A percentile compares a stretch with the other conserved stretches of the same genome.
Evolutionary conservation across 2,797 vertebrate species (phyloP).

Genomic region (Trachurus trachurus): DNA sequence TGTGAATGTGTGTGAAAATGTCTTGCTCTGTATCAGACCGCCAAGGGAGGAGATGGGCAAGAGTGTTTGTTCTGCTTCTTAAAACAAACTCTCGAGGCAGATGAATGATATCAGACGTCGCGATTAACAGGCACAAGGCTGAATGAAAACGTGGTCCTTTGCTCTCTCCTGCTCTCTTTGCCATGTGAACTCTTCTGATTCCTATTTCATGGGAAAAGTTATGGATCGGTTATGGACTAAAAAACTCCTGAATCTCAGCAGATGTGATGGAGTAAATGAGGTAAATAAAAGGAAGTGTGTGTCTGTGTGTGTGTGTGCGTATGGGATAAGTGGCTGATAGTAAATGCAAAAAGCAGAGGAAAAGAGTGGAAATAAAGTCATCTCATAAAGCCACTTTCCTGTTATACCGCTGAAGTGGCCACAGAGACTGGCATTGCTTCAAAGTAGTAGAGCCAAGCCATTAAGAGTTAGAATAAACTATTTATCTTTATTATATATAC

Average conservation of each 20-base stretch:
- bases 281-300: slow-evolving; percentile 25
- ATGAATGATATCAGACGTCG: slow-evolving; percentile 81
- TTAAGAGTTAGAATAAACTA: slow-evolving; percentile 82
- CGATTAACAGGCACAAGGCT: slow-evolving; percentile 75
- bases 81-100: slow-evolving; percentile 82
- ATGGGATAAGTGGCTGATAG: neutral
- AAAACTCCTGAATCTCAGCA: neutral
- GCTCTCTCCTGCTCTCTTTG: slow-evolving; percentile 26
- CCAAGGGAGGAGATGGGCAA: slow-evolving; percentile 71
- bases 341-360: neutral
- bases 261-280: slow-evolving; percentile 5
- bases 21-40: slow-evolving; percentile 66
- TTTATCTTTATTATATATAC: slow-evolving; percentile 81
- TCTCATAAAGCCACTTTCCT: slow-evolving; percentile 45
- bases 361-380: slow-evolving; percentile 44
- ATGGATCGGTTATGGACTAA: slow-evolving; percentile 29
- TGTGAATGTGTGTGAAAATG: neutral
- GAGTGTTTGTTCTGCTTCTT: slow-evolving; percentile 79
- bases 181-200: slow-evolving; percentile 31
- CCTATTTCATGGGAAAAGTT: slow-evolving; percentile 51
- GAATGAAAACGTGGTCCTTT: slow-evolving; percentile 71
- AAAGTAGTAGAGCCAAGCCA: slow-evolving; percentile 56
- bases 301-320: neutral
- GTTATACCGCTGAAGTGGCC: slow-evolving; percentile 49
- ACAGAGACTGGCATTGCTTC: slow-evolving; percentile 50